Evolutionary conservation across 2,113 vertebrate genomes (phyloP).

Genomic region (Clarias macrocephalus): DNA sequence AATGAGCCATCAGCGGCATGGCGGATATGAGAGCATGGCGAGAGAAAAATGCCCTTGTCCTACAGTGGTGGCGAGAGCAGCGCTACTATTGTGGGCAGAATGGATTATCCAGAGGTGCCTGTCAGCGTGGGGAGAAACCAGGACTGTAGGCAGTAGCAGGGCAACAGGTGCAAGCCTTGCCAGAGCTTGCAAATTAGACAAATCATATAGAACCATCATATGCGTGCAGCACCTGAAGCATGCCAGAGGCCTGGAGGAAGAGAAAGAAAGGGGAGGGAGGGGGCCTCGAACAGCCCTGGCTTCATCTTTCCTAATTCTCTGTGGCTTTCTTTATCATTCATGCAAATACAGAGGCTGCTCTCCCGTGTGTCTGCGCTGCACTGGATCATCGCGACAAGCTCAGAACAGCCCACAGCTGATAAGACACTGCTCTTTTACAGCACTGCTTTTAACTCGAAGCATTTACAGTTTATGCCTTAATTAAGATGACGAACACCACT

Average conservation of each 20-base stretch:
- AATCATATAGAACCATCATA: conserved; percentile 60
- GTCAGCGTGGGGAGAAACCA: conserved; percentile 64
- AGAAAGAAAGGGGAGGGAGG: background rate
- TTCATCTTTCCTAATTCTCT: conserved; percentile 32
- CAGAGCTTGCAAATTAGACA: conserved; percentile 70
- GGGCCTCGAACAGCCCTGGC: background rate
- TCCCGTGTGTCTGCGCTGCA: conserved; percentile 10
- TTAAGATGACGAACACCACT: conserved; percentile 53
- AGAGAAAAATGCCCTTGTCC: conserved; percentile 64
- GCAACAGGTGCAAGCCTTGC: conserved; percentile 72
- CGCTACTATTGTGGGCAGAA: conserved; percentile 62
- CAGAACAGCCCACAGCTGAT: background rate
- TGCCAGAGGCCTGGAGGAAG: conserved; percentile 46
- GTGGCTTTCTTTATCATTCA: conserved; percentile 29
- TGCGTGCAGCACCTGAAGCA: conserved; percentile 68
- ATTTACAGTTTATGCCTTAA: conserved; percentile 55
- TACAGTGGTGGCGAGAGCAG: conserved; percentile 51
- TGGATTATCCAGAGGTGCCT: conserved; percentile 68
- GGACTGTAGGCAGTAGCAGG: conserved; percentile 64
- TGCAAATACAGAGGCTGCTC: conserved; percentile 23
- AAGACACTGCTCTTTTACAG: conserved; percentile 25
- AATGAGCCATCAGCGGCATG: conserved; percentile 64
- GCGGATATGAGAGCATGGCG: conserved; percentile 59
- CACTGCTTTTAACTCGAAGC: conserved; percentile 44
- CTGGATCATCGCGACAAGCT: conserved; percentile 1